Evolutionary conservation across 2,797 vertebrate genomes (phyloP).

Genomic region (Poeciliopsis presidionis): DNA sequence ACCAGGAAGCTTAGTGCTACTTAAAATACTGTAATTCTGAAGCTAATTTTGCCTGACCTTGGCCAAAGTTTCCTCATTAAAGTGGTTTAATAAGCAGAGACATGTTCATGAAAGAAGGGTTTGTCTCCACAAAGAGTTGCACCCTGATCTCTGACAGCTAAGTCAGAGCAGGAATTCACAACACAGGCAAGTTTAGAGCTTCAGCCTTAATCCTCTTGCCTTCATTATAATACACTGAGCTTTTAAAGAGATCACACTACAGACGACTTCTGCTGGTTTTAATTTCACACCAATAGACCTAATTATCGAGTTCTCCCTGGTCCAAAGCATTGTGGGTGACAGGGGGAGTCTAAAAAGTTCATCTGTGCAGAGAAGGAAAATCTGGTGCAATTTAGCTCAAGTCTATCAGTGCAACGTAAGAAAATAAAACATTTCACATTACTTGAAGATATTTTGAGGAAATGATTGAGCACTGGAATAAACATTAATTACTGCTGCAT

Average conservation of each 20-base stretch:
- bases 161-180: conserved; percentile 79
- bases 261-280: conserved; percentile 80
- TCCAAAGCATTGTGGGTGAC: conserved; percentile 73
- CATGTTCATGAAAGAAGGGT: conserved; percentile 80
- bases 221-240: conserved; percentile 82
- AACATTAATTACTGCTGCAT: conserved; percentile 9
- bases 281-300: conserved; percentile 85
- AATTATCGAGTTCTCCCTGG: conserved; percentile 79
- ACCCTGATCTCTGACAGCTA: conserved; percentile 82
- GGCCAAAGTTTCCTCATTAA: conserved; percentile 83
- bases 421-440: conserved; percentile 36
- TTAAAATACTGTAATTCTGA: conserved; percentile 79
- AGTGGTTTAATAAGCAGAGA: conserved; percentile 82
- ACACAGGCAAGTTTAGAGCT: conserved; percentile 80
- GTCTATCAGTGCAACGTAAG: conserved; percentile 48
- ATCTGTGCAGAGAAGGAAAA: conserved; percentile 66
- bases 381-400: conserved; percentile 58
- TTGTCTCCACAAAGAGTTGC: conserved; percentile 79
- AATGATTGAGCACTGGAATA: conserved; percentile 27
- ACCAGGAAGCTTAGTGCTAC: conserved; percentile 76
- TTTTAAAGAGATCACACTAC: conserved; percentile 82
- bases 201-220: conserved; percentile 81
- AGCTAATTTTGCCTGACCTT: conserved; percentile 82
- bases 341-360: conserved; percentile 73
- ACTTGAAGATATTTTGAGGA: conserved; percentile 53